Evolutionary conservation across 2,113 vertebrate genomes (phyloP).

Genomic region (Megatriorchis doriae): DNA sequence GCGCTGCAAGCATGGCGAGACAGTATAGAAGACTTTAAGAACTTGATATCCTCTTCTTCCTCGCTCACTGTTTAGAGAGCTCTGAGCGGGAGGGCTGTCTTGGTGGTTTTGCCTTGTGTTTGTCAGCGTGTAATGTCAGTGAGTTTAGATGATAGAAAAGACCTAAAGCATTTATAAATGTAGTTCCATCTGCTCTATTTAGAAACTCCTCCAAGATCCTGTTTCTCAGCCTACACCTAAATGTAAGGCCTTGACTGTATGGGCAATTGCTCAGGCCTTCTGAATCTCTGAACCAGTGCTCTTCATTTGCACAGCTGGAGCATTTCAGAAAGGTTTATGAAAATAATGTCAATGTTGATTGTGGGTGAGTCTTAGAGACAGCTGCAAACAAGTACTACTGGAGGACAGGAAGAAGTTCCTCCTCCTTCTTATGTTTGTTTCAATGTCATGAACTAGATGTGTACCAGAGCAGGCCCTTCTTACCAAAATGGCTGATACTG

Average conservation of each 20-base stretch:
- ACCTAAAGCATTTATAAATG: not conserved
- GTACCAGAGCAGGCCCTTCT: not conserved
- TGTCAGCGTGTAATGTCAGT: not conserved
- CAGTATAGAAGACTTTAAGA: not conserved
- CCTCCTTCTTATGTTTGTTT: not conserved
- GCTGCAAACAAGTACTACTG: not conserved
- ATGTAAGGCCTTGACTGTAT: not conserved
- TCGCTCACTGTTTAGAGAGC: rapidly evolving
- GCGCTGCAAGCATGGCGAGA: not conserved
- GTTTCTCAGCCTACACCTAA: not conserved
- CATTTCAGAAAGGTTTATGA: not conserved
- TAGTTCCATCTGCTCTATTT: not conserved
- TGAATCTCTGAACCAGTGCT: not conserved
- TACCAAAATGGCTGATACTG: not conserved
- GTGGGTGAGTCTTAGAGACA: not conserved
- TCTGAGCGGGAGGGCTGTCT: not conserved
- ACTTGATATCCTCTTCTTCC: not conserved
- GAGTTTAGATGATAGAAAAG: not conserved
- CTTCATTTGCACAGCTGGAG: not conserved
- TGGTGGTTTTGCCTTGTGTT: not conserved
- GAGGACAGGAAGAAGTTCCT: not conserved
- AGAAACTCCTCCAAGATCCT: not conserved
- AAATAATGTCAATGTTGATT: not conserved
- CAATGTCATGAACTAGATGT: not conserved
- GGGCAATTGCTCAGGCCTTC: not conserved